Percentiles rank a stretch among this genome's conserved stretches.
These are phyloP conservation scores for Helicoverpa armigera DNA, from an alignment of 1,140 invertebrate species.

Conservation along the genomic window DNA sequence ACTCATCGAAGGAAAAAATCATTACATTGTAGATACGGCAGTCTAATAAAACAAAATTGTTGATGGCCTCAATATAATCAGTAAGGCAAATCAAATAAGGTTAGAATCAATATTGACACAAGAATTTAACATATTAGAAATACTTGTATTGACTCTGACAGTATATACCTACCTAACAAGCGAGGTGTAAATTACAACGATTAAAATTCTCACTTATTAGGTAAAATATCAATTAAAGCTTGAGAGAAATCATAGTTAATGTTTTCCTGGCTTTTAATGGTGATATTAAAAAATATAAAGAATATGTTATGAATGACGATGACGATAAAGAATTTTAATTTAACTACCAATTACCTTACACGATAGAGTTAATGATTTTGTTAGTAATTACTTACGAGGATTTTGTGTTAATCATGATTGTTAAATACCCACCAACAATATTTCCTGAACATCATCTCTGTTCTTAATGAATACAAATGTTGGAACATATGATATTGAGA, in stretches of 20 bases:
- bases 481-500: not conserved
- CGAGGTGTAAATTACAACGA: not conserved
- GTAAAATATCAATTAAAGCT: too few species aligned
- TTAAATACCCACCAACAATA: constrained; percentile 21
- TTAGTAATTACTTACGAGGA: constrained; percentile 9
- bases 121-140: not conserved
- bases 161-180: not conserved
- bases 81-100: not conserved
- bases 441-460: constrained; percentile 11
- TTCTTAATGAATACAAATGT: constrained; percentile 14
- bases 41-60: not conserved
- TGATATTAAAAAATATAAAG: too few species aligned
- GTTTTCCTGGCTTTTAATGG: too few species aligned
- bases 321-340: constrained; percentile 7
- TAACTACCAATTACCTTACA: not conserved
- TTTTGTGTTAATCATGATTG: constrained; percentile 24
- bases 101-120: not conserved
- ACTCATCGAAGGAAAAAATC: not conserved
- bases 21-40: not conserved
- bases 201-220: too few species aligned
- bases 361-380: constrained; percentile 44
- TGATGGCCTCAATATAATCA: not conserved
- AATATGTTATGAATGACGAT: not conserved
- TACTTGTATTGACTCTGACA: not conserved
- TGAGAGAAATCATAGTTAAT: too few species aligned